Conservation (phyloP, 2,113 vertebrate genomes). For the Myrmecobius fasciatus region DNA sequence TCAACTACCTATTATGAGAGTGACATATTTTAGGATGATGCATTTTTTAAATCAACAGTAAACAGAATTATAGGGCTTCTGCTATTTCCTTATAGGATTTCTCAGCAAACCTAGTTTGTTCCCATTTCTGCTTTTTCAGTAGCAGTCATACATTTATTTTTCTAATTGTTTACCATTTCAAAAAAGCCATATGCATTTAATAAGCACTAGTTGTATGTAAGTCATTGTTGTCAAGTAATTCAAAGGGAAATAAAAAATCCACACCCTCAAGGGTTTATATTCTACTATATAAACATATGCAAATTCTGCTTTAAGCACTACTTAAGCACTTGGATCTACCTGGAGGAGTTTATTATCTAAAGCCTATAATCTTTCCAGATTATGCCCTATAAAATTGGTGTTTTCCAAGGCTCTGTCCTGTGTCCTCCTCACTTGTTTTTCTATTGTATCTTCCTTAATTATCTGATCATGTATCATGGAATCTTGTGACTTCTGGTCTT, state of each 20-base stretch:
- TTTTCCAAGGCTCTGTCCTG: background rate
- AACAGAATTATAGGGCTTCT: background rate
- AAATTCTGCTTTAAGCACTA: background rate
- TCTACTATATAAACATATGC: background rate
- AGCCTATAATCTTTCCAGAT: background rate
- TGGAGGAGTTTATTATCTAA: background rate
- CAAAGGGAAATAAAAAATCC: background rate
- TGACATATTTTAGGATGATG: background rate
- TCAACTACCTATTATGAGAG: slow-evolving; percentile 41
- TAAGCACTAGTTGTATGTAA: background rate
- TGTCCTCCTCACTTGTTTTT: background rate
- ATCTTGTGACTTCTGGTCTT: background rate
- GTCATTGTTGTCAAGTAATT: background rate
- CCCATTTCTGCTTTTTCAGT: background rate
- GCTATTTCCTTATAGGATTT: background rate
- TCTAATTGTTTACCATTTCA: slow-evolving; percentile 26
- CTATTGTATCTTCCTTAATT: background rate
- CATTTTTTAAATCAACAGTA: slow-evolving; percentile 19
- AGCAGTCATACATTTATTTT: slow-evolving; percentile 30
- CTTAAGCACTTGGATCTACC: background rate
- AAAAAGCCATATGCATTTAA: background rate
- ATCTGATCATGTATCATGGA: background rate
- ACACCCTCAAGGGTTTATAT: background rate
- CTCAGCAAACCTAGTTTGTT: slow-evolving; percentile 7
- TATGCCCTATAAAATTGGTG: background rate